Conservation (phyloP, 2,797 vertebrate species). For the Semotilus atromaculatus region DNA sequence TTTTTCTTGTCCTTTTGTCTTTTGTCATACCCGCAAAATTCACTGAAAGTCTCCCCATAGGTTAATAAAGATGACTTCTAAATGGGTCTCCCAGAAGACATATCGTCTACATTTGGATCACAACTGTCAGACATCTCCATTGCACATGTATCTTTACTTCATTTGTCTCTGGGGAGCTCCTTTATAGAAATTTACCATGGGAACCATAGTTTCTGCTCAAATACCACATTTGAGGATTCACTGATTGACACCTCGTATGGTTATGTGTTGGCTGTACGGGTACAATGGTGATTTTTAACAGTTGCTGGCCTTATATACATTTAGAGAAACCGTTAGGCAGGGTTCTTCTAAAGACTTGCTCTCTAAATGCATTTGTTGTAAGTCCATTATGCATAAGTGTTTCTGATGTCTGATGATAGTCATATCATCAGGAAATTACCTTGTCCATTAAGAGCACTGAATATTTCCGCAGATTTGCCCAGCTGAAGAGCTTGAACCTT, state of each 20-base stretch:
- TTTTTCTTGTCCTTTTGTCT: not conserved
- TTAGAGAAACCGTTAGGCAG: not conserved
- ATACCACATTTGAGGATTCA: not conserved
- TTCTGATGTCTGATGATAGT: slow-evolving; percentile 2
- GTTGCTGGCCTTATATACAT: not conserved
- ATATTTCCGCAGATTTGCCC: slow-evolving; percentile 85
- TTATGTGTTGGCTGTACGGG: not conserved
- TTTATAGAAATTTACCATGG: not conserved
- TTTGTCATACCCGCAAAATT: not conserved
- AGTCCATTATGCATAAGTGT: slow-evolving; percentile 15
- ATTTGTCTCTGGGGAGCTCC: not conserved
- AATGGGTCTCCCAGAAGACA: not conserved
- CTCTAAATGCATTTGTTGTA: slow-evolving; percentile 15
- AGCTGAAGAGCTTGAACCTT: slow-evolving; percentile 94
- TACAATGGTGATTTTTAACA: not conserved
- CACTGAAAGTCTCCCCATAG: not conserved
- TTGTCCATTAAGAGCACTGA: slow-evolving; percentile 20
- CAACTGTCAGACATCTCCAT: not conserved
- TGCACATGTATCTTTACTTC: not conserved
- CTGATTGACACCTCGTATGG: not conserved
- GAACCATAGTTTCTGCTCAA: not conserved
- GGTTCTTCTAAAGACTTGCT: not conserved
- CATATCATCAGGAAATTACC: slow-evolving; percentile 1
- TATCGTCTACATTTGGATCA: not conserved
- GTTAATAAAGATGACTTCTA: not conserved